Percentiles rank a stretch among this genome's conserved stretches.
Evolutionary conservation across 37 sponge, comb jelly and placozoan species (phyloP).

Genomic region (Bolinopsis microptera): DNA sequence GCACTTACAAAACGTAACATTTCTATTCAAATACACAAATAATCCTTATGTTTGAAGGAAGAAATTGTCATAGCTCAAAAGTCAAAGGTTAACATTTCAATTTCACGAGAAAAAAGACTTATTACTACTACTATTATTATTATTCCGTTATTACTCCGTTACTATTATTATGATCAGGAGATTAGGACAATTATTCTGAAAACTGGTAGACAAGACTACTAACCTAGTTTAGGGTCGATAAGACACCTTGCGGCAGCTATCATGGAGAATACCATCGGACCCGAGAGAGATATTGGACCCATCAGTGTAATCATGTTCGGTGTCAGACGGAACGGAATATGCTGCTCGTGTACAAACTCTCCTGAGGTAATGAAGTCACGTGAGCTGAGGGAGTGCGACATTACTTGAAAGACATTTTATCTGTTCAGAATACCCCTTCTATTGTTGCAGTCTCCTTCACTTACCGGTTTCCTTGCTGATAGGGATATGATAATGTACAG

Average conservation of each 20-base stretch:
- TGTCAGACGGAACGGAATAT: constrained; percentile 6
- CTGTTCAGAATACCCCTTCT: too few relatives aligned
- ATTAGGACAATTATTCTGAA: too few relatives aligned
- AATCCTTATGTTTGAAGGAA: neutral
- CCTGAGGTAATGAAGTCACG: neutral
- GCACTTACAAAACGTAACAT: too few relatives aligned
- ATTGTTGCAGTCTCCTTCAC: too few relatives aligned
- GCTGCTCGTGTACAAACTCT: constrained; percentile 58
- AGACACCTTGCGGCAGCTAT: constrained; percentile 19
- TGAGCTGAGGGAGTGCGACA: neutral
- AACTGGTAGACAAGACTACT: too few relatives aligned
- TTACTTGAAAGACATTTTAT: too few relatives aligned
- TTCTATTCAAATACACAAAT: neutral
- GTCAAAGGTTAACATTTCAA: neutral
- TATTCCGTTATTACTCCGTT: too few relatives aligned
- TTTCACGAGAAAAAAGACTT: neutral
- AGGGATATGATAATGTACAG: too few relatives aligned
- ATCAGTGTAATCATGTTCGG: constrained; percentile 41
- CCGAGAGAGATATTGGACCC: constrained; percentile 32
- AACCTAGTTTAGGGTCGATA: constrained; percentile 55
- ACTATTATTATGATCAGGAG: too few relatives aligned
- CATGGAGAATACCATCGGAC: constrained; percentile 29
- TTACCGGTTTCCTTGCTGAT: too few relatives aligned
- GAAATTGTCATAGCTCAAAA: neutral
- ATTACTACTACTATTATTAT: neutral